phyloP scores from a whole-genome alignment of 2,113 vertebrate species.

The Isurus oxyrinchus region DNA sequence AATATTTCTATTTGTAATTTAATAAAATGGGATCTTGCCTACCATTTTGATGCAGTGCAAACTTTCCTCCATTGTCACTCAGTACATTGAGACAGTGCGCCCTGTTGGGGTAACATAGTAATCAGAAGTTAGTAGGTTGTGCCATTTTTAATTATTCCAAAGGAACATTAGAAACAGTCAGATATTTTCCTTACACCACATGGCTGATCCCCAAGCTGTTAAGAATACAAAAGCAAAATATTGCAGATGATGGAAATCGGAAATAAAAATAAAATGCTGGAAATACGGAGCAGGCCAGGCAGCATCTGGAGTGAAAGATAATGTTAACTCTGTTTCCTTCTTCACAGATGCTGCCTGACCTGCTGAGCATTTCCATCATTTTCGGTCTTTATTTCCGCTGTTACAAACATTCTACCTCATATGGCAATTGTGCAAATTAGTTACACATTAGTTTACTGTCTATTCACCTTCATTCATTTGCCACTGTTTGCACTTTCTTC shows the following conservation, averaged over 20 bases:
- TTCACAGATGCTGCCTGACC: too few species aligned
- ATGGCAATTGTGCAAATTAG: not conserved
- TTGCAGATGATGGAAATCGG: too few species aligned
- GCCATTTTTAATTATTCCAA: not conserved
- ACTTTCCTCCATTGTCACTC: not conserved
- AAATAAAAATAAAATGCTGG: too few species aligned
- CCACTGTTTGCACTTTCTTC: not conserved
- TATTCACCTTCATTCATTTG: not conserved
- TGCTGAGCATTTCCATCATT: too few species aligned
- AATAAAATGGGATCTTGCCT: not conserved
- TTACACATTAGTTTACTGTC: not conserved
- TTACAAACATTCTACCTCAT: not conserved
- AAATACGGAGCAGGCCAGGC: too few species aligned
- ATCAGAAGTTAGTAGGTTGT: not conserved
- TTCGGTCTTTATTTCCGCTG: too few species aligned
- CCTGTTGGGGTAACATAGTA: not conserved
- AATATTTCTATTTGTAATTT: not conserved
- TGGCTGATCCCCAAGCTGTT: not conserved
- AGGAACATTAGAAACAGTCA: not conserved
- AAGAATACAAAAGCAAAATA: not conserved
- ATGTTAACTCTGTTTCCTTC: too few species aligned
- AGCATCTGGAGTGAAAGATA: too few species aligned
- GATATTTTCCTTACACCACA: not conserved
- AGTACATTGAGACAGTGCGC: not conserved
- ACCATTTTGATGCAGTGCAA: conserved; percentile 15